Base-by-base conservation (phyloP, 2,797 vertebrate genomes). In the Oryzias dopingdopingensis region DNA sequence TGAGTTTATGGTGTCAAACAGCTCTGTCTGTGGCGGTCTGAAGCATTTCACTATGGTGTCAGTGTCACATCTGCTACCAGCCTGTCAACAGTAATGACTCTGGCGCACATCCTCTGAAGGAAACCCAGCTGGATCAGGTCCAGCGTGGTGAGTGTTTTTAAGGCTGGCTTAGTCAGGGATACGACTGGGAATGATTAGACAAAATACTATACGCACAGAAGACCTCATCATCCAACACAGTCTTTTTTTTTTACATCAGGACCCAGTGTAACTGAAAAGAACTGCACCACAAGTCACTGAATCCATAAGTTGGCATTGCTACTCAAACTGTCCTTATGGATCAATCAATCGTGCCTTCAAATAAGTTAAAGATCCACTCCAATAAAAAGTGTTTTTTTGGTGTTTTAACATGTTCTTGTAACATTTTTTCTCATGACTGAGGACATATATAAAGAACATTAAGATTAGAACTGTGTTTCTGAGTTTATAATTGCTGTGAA, bases 41-140 rank as follows among this genome's bases (percentile, higher is more conserved):
- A 40, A 64, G 76, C 67, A 63, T 80, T 65, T 78, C 68, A 41
- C 69, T 68, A 42, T 70, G 74, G 83, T 82, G 82, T 85, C 81
- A 72, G 32, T 80, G 80, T 86, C 81, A 76, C 67, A 78, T 72
- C 65, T 75, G 77, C 81, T 86, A 73, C 75, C 72, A 70, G 60
- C 51, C 73, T 75, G 74, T 67, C 70, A 77, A 72, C 79, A 73
- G 60, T 73, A 70, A 62, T 76, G 74, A 79, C 62, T 65, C 71
- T 64, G 69, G 65, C 77, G 46, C 64, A 54, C 50, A 10, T 69
- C 74, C 65, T 77, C 76, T 78, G 67, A 83, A 82, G 68, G 80
- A 77, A 79, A 74, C 74, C 76, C 81, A 80, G 72, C 71, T 79
- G 86, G 83, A 79, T 63, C 43, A 0, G 17, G 32, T 74, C 76